These are phyloP conservation scores for Colletes gigas DNA, from an alignment of 1,140 invertebrate genomes.

Conservation along the genomic window DNA sequence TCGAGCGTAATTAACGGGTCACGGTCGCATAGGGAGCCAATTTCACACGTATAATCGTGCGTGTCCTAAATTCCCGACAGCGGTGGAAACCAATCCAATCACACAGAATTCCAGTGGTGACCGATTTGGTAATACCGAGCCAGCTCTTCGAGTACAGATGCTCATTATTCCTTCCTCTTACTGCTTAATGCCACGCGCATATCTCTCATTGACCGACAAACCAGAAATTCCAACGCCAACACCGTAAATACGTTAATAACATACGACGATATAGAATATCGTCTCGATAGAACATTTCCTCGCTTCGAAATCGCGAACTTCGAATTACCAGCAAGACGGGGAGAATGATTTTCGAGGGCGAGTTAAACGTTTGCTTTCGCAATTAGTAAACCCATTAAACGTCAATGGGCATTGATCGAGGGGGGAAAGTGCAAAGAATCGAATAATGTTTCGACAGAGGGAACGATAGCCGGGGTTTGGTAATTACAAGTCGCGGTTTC, in stretches of 20 bases:
- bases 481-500: background rate
- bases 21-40: conserved; percentile 35
- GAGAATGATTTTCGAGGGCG: background rate
- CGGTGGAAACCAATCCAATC: conserved; percentile 54
- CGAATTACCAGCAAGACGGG: too few relatives aligned
- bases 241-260: background rate
- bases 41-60: conserved; percentile 55
- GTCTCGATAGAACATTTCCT: too few relatives aligned
- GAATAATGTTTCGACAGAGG: background rate
- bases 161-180: conserved; percentile 47
- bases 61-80: conserved; percentile 46
- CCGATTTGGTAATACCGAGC: conserved; percentile 38
- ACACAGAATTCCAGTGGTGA: conserved; percentile 47
- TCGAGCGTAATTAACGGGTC: conserved; percentile 45
- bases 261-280: too few relatives aligned
- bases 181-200: conserved; percentile 40
- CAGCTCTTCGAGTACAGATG: conserved; percentile 42
- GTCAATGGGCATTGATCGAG: background rate
- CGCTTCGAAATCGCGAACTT: too few relatives aligned
- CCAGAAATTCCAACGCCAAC: background rate
- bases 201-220: conserved; percentile 29
- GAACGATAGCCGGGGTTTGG: background rate
- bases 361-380: background rate
- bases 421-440: background rate
- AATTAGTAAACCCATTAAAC: conserved; percentile 12